Percentiles rank a stretch among this genome's conserved stretches.
These are phyloP conservation scores for Pogonomyrmex californicus DNA, from an alignment of 1,140 invertebrate genomes.

Conservation along the genomic window DNA sequence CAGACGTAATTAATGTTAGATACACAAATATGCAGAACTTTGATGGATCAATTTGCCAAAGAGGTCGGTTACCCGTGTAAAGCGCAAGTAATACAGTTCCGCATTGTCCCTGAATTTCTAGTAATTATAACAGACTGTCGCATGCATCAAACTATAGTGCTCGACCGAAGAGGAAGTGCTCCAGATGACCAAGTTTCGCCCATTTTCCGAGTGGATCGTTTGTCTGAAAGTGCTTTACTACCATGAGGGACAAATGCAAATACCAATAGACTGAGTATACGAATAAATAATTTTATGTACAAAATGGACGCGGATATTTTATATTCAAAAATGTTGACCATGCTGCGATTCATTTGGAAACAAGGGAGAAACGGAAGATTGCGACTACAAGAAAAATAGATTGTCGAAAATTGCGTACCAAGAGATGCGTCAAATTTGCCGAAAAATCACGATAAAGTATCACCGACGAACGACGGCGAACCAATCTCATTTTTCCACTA, in stretches of 20 bases:
- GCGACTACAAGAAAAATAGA: background rate
- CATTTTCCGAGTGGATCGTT: slow-evolving; percentile 52
- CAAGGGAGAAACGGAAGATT: background rate
- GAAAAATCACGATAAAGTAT: slow-evolving; percentile 41
- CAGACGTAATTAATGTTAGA: background rate
- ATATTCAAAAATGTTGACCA: background rate
- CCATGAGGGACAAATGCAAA: slow-evolving; percentile 10
- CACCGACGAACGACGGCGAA: background rate
- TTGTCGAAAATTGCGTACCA: background rate
- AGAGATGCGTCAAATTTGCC: slow-evolving; percentile 22
- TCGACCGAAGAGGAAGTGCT: slow-evolving; percentile 29
- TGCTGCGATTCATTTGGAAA: background rate
- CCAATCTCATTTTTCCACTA: slow-evolving; percentile 39
- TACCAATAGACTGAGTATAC: slow-evolving; percentile 20
- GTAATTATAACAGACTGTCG: slow-evolving; percentile 53
- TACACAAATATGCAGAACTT: slow-evolving; percentile 3
- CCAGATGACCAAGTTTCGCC: slow-evolving; percentile 55
- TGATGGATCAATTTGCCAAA: slow-evolving; percentile 22
- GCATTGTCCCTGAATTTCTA: slow-evolving; percentile 54
- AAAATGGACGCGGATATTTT: slow-evolving; percentile 9
- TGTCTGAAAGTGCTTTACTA: slow-evolving; percentile 1
- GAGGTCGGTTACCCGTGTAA: slow-evolving; percentile 35
- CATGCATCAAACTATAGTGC: slow-evolving; percentile 30
- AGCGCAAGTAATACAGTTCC: slow-evolving; percentile 16
- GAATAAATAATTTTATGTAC: slow-evolving; percentile 13